These are phyloP conservation scores for Stegastes partitus DNA, from an alignment of 2,113 vertebrate species.

Conservation along the genomic window DNA sequence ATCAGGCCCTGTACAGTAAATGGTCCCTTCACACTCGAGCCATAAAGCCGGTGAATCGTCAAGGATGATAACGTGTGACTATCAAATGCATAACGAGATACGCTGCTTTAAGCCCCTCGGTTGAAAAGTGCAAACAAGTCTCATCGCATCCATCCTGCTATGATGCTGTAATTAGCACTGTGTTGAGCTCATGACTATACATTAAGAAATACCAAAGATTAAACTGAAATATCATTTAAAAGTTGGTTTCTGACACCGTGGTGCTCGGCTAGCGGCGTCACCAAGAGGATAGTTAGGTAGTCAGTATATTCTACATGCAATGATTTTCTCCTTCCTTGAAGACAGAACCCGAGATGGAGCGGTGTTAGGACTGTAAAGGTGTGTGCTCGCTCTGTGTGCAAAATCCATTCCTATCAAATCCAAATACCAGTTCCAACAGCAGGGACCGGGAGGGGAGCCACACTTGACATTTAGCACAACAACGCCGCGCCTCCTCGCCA, in stretches of 20 bases:
- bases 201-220: background rate
- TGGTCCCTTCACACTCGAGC: constrained; percentile 22
- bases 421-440: constrained; percentile 69
- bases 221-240: background rate
- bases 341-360: constrained; percentile 1
- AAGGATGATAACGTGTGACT: constrained; percentile 4
- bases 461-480: constrained; percentile 76
- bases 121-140: constrained; percentile 11
- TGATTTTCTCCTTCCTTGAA: constrained; percentile 35
- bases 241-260: background rate
- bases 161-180: constrained; percentile 3
- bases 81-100: constrained; percentile 17
- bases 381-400: constrained; percentile 19
- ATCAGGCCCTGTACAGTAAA: constrained; percentile 44
- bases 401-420: constrained; percentile 69
- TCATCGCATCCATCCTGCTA: constrained; percentile 4
- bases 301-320: constrained; percentile 45
- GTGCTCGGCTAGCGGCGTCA: constrained; percentile 24
- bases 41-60: constrained; percentile 22
- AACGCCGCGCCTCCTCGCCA: constrained; percentile 38
- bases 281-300: constrained; percentile 31
- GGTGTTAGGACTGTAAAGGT: background rate
- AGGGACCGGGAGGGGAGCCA: constrained; percentile 41
- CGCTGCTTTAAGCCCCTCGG: background rate
- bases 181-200: background rate